Evolutionary conservation across 2,113 vertebrate species (phyloP).

Genomic region (Alligator sinensis): DNA sequence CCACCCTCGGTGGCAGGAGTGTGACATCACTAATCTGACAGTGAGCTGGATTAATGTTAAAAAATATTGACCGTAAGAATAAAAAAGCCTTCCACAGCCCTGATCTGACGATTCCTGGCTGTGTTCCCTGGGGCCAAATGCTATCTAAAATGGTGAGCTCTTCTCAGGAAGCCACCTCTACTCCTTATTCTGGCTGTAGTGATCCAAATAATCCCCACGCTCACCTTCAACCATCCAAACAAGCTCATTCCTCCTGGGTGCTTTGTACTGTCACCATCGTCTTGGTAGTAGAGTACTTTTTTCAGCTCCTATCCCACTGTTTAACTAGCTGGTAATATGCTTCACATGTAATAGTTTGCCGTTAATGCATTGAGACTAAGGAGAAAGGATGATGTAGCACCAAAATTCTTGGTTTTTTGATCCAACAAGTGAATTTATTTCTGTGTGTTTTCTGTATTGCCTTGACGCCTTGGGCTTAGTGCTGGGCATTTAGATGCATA

Average conservation of each 20-base stretch:
- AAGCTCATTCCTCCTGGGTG: not conserved
- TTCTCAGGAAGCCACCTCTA: not conserved
- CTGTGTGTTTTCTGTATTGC: too few species aligned
- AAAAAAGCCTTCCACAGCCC: not conserved
- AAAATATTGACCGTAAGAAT: not conserved
- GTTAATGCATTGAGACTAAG: not conserved
- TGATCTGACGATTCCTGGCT: rapidly evolving
- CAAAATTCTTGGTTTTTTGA: not conserved
- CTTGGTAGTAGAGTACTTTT: not conserved
- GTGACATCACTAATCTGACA: rapidly evolving
- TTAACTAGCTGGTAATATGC: not conserved
- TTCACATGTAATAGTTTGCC: not conserved
- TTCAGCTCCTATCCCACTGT: not conserved
- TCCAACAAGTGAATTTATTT: not conserved
- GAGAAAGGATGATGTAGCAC: not conserved
- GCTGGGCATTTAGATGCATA: not conserved
- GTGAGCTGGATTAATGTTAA: not conserved
- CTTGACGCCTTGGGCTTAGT: too few species aligned
- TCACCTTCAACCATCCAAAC: not conserved
- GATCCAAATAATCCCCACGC: not conserved
- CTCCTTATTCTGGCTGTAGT: not conserved
- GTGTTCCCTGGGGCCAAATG: not conserved
- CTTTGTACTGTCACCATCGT: not conserved
- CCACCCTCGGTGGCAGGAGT: rapidly evolving
- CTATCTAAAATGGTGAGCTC: not conserved